Conservation (phyloP, 2,888 invertebrate species). For the Lottia scabra region DNA sequence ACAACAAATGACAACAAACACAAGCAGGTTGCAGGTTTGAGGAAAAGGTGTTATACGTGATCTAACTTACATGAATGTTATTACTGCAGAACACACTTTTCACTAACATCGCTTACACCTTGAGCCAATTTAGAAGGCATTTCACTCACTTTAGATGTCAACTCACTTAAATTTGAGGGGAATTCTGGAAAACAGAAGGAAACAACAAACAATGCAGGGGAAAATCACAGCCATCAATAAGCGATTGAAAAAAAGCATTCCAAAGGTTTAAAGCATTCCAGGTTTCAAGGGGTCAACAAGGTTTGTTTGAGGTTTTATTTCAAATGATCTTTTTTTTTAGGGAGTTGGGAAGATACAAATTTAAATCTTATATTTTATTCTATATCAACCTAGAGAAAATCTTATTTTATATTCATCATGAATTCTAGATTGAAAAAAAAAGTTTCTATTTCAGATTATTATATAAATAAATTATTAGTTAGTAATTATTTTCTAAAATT, state of each 20-base stretch:
- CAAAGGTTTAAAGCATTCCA: background rate
- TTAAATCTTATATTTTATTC: too few relatives aligned
- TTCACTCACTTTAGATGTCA: constrained; percentile 65
- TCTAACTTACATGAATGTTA: constrained; percentile 18
- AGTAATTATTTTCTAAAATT: too few relatives aligned
- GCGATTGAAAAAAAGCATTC: background rate
- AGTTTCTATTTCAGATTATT: too few relatives aligned
- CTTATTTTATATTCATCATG: too few relatives aligned
- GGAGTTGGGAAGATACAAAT: too few relatives aligned
- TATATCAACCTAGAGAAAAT: too few relatives aligned
- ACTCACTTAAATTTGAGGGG: constrained; percentile 59
- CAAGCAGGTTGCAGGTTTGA: background rate
- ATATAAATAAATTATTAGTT: too few relatives aligned
- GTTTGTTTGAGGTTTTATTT: too few relatives aligned
- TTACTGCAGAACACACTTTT: constrained; percentile 66
- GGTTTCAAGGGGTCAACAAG: too few relatives aligned
- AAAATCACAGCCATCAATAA: constrained; percentile 8
- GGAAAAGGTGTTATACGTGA: background rate
- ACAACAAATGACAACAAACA: background rate
- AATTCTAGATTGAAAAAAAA: too few relatives aligned
- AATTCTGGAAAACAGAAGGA: constrained; percentile 47
- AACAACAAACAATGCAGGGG: constrained; percentile 14
- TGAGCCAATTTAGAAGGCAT: constrained; percentile 64
- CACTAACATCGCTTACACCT: constrained; percentile 63
- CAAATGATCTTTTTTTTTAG: too few relatives aligned